Evolutionary conservation across 1,140 invertebrate genomes (phyloP), one percentile per base, ranked within the genome.

Genomic region (Penaeus indicus): DNA sequence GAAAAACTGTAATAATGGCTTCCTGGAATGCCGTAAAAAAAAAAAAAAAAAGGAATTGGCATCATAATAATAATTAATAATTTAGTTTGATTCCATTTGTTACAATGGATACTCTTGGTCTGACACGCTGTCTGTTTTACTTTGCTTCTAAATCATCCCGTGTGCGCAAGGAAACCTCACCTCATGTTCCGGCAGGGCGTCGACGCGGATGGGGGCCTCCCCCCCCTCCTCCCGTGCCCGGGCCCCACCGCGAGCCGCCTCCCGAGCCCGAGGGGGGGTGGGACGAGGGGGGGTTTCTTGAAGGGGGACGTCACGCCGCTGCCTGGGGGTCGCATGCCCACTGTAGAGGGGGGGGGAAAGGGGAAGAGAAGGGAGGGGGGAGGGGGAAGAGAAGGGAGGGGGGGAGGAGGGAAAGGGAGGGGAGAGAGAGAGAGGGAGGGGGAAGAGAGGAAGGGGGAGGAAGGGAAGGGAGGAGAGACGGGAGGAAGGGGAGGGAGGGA

Each of bases 281-380:
- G 79, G 69, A 79, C 80, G 19, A 75, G 62, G 47, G 85, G 82
- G 16, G 89, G 91, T 87, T 93, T 93, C 89, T 93, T 93, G 86
- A 92, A 93, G 27, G 93, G 93, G 88, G 92, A 93, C 7, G 91
- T 91, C n/a, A 92, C 92, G 21, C 92, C 54, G 16, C 54, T 54
- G 54, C 54, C 92, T 84, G 92, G 92, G 61, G 92, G 91, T 61
- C 92, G 90, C 3, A 92, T 92, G 81, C 91, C 91, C 54, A 92
- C 82, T 90, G 61, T 64, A 19, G 69, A 19, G 21, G 22, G n/a
- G 11, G 64, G 72, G 42, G 85, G 75, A 62, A 63, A 79, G 75
- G 13, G 63, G 3, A 22, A 13, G 16, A 11, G 27, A 1, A 19
- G 62, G 19, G n/a, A 10, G n/a, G 21, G 64, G 62, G 42, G 85